phyloP scores from a whole-genome alignment of 2,888 invertebrate species.

The Mycalesis mineus region DNA sequence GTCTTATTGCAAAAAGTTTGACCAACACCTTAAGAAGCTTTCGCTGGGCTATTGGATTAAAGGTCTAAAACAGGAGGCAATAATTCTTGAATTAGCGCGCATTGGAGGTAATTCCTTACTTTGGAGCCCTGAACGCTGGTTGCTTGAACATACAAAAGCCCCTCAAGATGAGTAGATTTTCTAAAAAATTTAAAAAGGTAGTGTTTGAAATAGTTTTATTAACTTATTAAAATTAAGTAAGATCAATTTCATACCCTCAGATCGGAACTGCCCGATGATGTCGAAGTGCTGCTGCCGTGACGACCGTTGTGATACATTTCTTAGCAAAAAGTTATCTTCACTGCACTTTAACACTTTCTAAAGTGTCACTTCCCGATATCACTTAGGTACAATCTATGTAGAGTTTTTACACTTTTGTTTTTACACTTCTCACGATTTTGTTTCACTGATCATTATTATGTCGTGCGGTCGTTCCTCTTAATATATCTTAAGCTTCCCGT shows the following conservation, averaged over 20 bases:
- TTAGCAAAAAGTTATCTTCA: conserved; percentile 16
- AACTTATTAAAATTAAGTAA: neutral
- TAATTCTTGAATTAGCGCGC: too few relatives aligned
- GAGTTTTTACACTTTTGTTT: neutral
- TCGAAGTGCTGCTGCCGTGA: conserved; percentile 57
- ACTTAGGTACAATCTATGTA: neutral
- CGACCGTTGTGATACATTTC: conserved; percentile 51
- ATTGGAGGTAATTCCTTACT: too few relatives aligned
- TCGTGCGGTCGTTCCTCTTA: conserved; percentile 1
- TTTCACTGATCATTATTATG: conserved; percentile 7
- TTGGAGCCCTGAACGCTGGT: too few relatives aligned
- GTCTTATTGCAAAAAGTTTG: too few relatives aligned
- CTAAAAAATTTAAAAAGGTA: too few relatives aligned
- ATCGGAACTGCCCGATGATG: conserved; percentile 66
- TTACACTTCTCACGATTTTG: conserved; percentile 21
- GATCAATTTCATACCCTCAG: conserved; percentile 47
- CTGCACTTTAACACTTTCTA: conserved; percentile 14
- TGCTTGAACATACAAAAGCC: too few relatives aligned
- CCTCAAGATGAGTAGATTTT: too few relatives aligned
- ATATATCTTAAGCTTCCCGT: conserved; percentile 8
- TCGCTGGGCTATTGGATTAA: too few relatives aligned
- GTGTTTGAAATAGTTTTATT: too few relatives aligned
- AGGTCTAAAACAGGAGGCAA: too few relatives aligned
- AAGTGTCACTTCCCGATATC: conserved; percentile 5
- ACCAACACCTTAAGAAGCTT: too few relatives aligned